phyloP scores from a whole-genome alignment of 2,888 invertebrate genomes.

The Catocala nupta region DNA sequence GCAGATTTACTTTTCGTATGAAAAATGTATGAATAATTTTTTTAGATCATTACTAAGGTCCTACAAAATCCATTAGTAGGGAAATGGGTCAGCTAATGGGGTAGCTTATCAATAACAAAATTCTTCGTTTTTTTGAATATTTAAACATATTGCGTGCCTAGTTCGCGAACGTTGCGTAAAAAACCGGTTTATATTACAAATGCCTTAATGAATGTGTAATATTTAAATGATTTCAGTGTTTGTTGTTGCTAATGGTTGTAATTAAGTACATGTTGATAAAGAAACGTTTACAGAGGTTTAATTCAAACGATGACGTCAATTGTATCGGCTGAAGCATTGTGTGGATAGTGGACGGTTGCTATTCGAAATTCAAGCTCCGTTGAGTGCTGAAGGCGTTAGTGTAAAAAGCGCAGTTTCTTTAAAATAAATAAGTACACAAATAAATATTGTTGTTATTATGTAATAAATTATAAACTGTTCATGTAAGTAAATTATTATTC shows the following conservation, averaged over 20 bases:
- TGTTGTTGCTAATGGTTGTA: slow-evolving; percentile 40
- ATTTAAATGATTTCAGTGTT: slow-evolving; percentile 55
- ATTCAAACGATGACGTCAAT: slow-evolving; percentile 20
- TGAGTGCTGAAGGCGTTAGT: background rate
- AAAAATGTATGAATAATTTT: slow-evolving; percentile 22
- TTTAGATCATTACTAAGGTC: slow-evolving; percentile 29
- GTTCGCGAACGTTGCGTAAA: slow-evolving; percentile 50
- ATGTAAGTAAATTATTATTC: too few relatives aligned
- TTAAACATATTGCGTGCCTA: slow-evolving; percentile 64
- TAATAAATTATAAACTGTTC: too few relatives aligned
- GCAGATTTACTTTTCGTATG: slow-evolving; percentile 8
- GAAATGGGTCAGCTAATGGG: slow-evolving; percentile 48
- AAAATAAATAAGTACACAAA: too few relatives aligned
- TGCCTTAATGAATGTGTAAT: slow-evolving; percentile 52
- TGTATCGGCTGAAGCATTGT: background rate
- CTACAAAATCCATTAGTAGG: slow-evolving; percentile 39
- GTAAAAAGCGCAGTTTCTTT: background rate
- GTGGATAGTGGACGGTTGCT: background rate
- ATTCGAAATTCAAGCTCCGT: slow-evolving; percentile 7
- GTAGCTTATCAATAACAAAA: slow-evolving; percentile 57
- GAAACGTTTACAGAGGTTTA: slow-evolving; percentile 13
- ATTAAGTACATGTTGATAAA: slow-evolving; percentile 37
- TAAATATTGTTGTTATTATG: too few relatives aligned
- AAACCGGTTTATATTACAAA: slow-evolving; percentile 55
- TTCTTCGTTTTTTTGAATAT: slow-evolving; percentile 63